Evolutionary conservation across 2,888 invertebrate species (phyloP).

Genomic region (Ashinkailepas kermadecensis): DNA sequence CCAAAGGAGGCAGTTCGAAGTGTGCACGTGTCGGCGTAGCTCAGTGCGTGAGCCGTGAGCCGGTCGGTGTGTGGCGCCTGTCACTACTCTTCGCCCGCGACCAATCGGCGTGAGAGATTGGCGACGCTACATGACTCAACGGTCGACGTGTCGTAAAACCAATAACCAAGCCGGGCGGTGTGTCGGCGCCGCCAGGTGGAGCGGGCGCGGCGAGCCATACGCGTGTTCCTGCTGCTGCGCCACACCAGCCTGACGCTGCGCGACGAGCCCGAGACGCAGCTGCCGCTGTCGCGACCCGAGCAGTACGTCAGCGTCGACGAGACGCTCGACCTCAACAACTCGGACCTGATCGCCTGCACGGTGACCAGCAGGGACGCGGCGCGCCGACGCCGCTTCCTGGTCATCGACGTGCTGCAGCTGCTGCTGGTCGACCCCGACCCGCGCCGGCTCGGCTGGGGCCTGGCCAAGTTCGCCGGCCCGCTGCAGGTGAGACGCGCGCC

Average conservation of each 20-base stretch:
- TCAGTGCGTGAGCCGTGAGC: not conserved
- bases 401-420: slow-evolving; percentile 89
- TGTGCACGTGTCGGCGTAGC: no score
- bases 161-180: no score
- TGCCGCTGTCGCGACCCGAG: slow-evolving; percentile 81
- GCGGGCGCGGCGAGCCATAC: slow-evolving; percentile 76
- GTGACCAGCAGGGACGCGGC: slow-evolving; percentile 82
- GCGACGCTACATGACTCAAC: no score
- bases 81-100: no score
- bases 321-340: slow-evolving; percentile 92
- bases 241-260: slow-evolving; percentile 70
- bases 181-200: slow-evolving; percentile 56
- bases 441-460: slow-evolving; percentile 91
- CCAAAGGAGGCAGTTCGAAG: no score
- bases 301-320: slow-evolving; percentile 88
- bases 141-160: no score
- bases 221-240: slow-evolving; percentile 83
- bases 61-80: not conserved
- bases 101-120: no score
- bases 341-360: slow-evolving; percentile 93
- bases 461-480: slow-evolving; percentile 91
- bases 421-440: slow-evolving; percentile 96
- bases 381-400: slow-evolving; percentile 86
- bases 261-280: slow-evolving; percentile 71
- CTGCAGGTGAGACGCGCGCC: slow-evolving; percentile 49